Percentiles rank a stretch among this genome's conserved stretches.
phyloP scores from a whole-genome alignment of 2,113 vertebrate species.

The Prionailurus bengalensis region DNA sequence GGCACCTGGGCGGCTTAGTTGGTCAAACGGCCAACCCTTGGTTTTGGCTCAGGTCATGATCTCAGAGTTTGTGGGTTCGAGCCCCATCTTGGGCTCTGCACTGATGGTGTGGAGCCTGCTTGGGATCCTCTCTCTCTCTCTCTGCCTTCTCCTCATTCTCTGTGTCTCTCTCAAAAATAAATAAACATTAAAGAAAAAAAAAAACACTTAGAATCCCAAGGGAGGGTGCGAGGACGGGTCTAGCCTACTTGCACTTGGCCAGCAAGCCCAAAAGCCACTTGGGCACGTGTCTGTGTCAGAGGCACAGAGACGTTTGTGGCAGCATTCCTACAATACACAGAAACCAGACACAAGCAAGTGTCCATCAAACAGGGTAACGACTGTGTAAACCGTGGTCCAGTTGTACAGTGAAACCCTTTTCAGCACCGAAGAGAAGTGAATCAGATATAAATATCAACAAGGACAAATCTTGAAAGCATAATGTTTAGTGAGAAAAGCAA shows the following conservation, averaged over 20 bases:
- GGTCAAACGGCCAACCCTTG: no score
- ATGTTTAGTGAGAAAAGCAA: not conserved
- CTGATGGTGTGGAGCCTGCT: no score
- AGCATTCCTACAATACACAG: not conserved
- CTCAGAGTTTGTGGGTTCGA: no score
- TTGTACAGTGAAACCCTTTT: not conserved
- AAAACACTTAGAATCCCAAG: not conserved
- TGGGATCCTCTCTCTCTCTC: no score
- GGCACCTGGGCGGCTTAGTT: not conserved
- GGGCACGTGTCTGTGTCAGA: not conserved
- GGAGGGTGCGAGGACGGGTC: not conserved
- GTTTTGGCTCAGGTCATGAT: no score
- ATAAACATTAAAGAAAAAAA: no score
- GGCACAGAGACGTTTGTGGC: not conserved
- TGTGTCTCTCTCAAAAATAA: no score
- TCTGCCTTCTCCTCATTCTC: no score
- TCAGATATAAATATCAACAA: not conserved
- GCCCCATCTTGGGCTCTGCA: no score
- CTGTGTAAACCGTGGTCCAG: not conserved
- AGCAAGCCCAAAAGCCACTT: not conserved
- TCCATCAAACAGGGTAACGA: not conserved
- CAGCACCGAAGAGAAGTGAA: not conserved
- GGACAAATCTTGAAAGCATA: not conserved
- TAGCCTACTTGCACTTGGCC: not conserved
- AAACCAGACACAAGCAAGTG: not conserved